Evolutionary conservation across 2,797 vertebrate genomes (phyloP).

Genomic region (Eospalax fontanierii): DNA sequence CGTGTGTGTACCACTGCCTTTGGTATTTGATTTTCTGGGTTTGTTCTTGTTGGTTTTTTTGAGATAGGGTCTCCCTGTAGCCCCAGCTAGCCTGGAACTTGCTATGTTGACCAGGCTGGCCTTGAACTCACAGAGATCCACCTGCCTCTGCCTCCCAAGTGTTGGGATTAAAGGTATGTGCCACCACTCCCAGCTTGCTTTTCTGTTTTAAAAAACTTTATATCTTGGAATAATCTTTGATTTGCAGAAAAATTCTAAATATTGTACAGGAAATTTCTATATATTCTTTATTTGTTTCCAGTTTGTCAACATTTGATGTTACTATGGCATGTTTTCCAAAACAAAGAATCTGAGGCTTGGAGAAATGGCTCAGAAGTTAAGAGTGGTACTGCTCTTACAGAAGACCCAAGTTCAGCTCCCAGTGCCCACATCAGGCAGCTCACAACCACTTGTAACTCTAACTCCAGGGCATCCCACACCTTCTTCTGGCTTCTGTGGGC

Average conservation of each 20-base stretch:
- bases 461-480: neutral
- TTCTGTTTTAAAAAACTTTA: slow-evolving; percentile 44
- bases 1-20: neutral
- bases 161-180: no score
- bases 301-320: slow-evolving; percentile 19
- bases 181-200: no score
- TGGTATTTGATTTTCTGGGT: neutral
- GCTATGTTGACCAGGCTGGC: no score
- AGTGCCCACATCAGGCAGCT: neutral
- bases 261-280: neutral
- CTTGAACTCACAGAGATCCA: no score
- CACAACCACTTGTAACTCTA: neutral
- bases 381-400: neutral
- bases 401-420: neutral
- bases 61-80: no score
- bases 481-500: no score
- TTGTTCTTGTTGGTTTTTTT: no score
- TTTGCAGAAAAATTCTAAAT: neutral
- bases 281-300: neutral
- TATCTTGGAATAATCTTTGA: neutral
- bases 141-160: no score
- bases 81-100: no score
- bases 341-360: neutral
- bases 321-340: neutral
- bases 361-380: neutral